These are phyloP conservation scores for Pongo pygmaeus DNA, from an alignment of 2,113 vertebrate species.

Conservation along the genomic window DNA sequence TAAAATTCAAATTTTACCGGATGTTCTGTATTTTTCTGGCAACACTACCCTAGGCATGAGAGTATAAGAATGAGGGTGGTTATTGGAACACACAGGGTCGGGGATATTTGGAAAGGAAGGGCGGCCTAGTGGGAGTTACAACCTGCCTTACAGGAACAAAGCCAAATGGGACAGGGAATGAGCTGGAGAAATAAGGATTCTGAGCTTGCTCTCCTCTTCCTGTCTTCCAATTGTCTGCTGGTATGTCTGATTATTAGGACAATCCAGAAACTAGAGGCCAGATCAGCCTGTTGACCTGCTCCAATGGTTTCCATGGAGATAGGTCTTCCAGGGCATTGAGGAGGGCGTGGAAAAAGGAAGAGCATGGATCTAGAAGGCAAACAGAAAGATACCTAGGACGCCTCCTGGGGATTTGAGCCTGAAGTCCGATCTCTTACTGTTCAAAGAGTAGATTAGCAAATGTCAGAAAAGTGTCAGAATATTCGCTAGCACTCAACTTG, in stretches of 20 bases:
- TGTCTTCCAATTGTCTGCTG: not conserved
- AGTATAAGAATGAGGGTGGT: not conserved
- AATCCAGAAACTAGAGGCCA: not conserved
- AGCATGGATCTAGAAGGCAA: not conserved
- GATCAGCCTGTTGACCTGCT: not conserved
- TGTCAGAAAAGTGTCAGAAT: not conserved
- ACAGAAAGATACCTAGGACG: not conserved
- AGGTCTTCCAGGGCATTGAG: not conserved
- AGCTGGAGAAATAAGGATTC: not conserved
- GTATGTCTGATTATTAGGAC: not conserved
- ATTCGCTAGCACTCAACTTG: not conserved
- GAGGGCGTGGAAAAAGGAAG: not conserved
- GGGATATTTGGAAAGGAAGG: too few species aligned
- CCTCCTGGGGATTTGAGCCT: not conserved
- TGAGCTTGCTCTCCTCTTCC: not conserved
- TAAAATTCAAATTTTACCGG: not conserved
- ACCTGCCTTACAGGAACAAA: not conserved
- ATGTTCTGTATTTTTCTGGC: not conserved
- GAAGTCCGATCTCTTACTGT: not conserved
- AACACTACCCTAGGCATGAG: not conserved
- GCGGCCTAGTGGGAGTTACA: too few species aligned
- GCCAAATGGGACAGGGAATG: not conserved
- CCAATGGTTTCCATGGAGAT: slow-evolving; percentile 18
- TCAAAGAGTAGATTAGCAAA: not conserved
- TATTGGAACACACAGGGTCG: not conserved